phyloP scores from a whole-genome alignment of 1,140 invertebrate species.

The Panonychus citri region DNA sequence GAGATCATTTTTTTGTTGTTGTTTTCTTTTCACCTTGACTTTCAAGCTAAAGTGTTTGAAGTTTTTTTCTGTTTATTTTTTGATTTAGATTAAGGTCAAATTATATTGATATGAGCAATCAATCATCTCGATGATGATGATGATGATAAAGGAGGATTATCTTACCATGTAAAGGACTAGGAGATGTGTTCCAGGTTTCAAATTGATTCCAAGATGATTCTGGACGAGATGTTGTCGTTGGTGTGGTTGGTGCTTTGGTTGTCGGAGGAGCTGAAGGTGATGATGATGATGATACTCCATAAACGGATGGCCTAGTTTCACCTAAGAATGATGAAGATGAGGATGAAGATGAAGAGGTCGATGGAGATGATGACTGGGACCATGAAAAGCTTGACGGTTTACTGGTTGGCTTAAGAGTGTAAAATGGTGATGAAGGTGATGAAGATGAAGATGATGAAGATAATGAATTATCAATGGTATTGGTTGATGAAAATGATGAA shows the following conservation, averaged over 20 bases:
- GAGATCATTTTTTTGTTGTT: no score
- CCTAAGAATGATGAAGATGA: no score
- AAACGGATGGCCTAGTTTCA: background rate
- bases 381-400: background rate
- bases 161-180: background rate
- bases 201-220: background rate
- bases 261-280: background rate
- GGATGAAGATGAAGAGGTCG: background rate
- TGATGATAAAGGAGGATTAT: no score
- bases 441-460: background rate
- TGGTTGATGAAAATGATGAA: background rate
- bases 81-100: no score
- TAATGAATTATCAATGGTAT: background rate
- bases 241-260: background rate
- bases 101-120: no score
- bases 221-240: background rate
- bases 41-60: no score
- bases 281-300: background rate
- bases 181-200: background rate
- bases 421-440: background rate
- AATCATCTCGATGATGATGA: no score
- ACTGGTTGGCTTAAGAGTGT: background rate
- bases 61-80: background rate
- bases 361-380: background rate
- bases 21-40: no score